Evolutionary conservation across 2,797 vertebrate genomes (phyloP).

Genomic region (Sylvia borin): DNA sequence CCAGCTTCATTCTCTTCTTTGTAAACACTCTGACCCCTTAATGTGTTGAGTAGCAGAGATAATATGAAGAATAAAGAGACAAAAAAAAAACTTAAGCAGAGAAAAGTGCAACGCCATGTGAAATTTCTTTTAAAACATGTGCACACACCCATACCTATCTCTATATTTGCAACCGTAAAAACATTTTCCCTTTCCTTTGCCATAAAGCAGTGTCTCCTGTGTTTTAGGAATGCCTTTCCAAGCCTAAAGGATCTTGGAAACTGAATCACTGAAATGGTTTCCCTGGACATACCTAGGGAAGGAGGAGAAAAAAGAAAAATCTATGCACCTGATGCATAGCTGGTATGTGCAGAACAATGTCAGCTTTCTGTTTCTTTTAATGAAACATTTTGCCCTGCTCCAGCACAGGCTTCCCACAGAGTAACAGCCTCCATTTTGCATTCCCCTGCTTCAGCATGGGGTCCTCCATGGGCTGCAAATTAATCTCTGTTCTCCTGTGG

Average conservation of each 20-base stretch:
- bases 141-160: rapidly evolving
- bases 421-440: background rate
- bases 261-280: background rate
- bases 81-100: background rate
- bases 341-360: background rate
- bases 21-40: background rate
- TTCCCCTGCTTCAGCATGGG: rapidly evolving
- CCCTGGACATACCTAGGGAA: rapidly evolving
- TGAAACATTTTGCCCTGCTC: background rate
- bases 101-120: background rate
- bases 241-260: background rate
- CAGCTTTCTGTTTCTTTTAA: background rate
- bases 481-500: background rate
- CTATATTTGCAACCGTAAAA: background rate
- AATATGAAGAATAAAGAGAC: background rate
- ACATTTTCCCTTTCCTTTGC: background rate
- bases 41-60: background rate
- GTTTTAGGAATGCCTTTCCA: background rate
- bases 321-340: background rate
- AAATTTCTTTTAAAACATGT: background rate
- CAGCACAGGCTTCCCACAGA: too few species aligned
- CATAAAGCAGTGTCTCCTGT: background rate
- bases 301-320: background rate
- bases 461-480: rapidly evolving
- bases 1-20: background rate